Percentiles rank a stretch among this genome's conserved stretches.
Conservation (phyloP, 2,797 vertebrate genomes). For the Odontamblyopus lacepedii region DNA sequence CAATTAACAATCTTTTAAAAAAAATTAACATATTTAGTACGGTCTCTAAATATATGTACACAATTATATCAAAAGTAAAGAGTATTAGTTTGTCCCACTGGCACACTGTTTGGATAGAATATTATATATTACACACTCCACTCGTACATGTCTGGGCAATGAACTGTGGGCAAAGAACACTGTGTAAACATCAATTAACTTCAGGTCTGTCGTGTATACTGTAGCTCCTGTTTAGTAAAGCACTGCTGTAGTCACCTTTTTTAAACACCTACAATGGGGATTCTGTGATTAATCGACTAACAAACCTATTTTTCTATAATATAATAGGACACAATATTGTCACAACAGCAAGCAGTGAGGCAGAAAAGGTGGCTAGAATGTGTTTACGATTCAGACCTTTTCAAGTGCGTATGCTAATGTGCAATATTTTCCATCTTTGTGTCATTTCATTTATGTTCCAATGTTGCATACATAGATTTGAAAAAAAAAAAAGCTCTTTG, state of each 20-base stretch:
- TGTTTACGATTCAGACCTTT: background rate
- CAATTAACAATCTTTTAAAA: background rate
- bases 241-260: constrained; percentile 35
- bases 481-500: constrained; percentile 34
- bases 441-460: constrained; percentile 24
- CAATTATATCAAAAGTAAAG: no score
- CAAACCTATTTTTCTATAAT: background rate
- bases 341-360: background rate
- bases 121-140: background rate
- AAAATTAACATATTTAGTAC: no score
- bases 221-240: constrained; percentile 31
- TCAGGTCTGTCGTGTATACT: constrained; percentile 16
- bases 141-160: background rate
- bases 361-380: constrained; percentile 11
- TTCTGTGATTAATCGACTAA: background rate
- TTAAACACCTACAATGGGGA: constrained; percentile 30
- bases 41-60: no score
- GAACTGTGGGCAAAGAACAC: constrained; percentile 11
- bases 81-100: background rate
- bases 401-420: constrained; percentile 3
- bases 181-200: constrained; percentile 30
- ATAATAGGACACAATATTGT: background rate
- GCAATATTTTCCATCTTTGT: constrained; percentile 15
- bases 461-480: constrained; percentile 36
- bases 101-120: background rate